Evolutionary conservation across 1,140 invertebrate genomes (phyloP).

Genomic region (Eufriesea mexicana): DNA sequence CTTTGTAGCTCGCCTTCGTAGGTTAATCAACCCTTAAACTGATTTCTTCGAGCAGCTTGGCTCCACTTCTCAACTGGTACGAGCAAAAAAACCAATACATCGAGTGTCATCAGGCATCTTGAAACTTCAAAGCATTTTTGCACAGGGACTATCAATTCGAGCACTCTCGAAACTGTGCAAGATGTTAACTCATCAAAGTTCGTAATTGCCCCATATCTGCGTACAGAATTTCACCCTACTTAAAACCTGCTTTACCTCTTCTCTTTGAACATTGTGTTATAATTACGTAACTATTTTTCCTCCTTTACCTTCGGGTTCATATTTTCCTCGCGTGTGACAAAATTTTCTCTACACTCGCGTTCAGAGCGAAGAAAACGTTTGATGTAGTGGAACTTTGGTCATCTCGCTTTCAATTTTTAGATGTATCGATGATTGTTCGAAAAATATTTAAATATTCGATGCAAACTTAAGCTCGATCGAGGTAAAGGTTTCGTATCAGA

Average conservation of each 20-base stretch:
- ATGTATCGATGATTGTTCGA: too few species aligned
- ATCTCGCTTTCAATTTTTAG: too few species aligned
- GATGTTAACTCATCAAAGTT: constrained; percentile 7
- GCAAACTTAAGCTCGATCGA: too few species aligned
- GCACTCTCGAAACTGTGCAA: constrained; percentile 1
- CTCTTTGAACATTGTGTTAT: background rate
- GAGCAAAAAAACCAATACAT: constrained; percentile 21
- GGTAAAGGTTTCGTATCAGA: too few species aligned
- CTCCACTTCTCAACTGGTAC: background rate
- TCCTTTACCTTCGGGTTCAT: background rate
- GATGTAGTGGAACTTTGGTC: too few species aligned
- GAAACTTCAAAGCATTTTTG: constrained; percentile 24
- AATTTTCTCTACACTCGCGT: too few species aligned
- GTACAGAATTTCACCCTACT: background rate
- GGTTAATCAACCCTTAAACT: constrained; percentile 24
- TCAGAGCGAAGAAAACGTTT: too few species aligned
- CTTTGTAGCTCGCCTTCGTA: background rate
- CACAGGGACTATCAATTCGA: constrained; percentile 20
- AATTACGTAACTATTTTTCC: background rate
- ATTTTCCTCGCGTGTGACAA: too few species aligned
- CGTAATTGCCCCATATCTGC: background rate
- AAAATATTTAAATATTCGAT: too few species aligned
- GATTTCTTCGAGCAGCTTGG: constrained; percentile 14
- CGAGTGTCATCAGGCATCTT: constrained; percentile 6
- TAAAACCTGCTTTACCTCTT: too few species aligned